Evolutionary conservation across 2,797 vertebrate species (phyloP), one percentile per base, ranked within the genome.

Genomic region (Coregonus sp.): DNA sequence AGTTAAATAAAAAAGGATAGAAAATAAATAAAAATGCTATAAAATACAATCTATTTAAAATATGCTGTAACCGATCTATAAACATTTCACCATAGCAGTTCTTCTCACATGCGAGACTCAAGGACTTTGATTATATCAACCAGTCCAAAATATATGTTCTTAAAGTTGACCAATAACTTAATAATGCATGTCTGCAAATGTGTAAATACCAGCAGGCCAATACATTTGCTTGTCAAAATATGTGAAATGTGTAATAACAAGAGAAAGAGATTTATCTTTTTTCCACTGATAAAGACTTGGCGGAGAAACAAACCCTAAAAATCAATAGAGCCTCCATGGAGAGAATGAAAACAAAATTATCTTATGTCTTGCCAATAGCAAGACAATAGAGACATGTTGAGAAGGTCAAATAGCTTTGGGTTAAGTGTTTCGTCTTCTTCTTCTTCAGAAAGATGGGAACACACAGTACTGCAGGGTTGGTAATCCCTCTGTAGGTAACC

Each of bases 281-380:
- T 83, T 75, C 76, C 80, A 75, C 80, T 84, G 86, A 90, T 88
- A 79, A 82, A 89, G 86, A 90, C 56, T 72, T 87, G 90, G 59
- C 84, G 81, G 85, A 74, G 79, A 85, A 83, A 88, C 77, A 86
- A 86, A 77, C 81, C 75, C 56, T 78, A 51, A 67, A 86, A 91
- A 94, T 92, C 92, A 91, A 93, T 93, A 89, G 47, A 67, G 51
- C 37, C 80, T 91, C 86, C 72, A 79, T 76, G 66, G 88, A 73
- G 87, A 77, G 81, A 90, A 92, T 78, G 73, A 85, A 84, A 79
- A 90, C 77, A 86, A 88, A 90, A 87, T 84, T 25, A 83, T 86
- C 71, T 82, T 65, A 80, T 85, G 85, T 88, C 82, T 81, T 78
- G 78, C 67, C 78, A 75, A 73, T 73, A 75, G 82, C 78, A 82